Evolutionary conservation across 2,888 invertebrate genomes (phyloP).

Genomic region (Eremobia ochroleuca): DNA sequence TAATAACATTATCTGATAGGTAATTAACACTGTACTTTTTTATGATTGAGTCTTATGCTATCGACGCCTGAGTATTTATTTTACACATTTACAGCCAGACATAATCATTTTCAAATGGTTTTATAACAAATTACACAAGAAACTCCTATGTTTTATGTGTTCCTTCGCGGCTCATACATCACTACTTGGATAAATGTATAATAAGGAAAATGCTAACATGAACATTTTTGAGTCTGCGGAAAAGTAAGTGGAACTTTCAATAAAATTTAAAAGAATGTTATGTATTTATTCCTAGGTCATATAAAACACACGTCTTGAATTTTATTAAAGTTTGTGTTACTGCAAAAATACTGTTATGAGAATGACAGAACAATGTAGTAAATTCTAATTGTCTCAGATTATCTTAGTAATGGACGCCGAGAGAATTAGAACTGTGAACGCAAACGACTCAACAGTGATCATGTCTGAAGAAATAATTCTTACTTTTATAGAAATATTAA

Average conservation of each 20-base stretch:
- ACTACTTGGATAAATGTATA: background rate
- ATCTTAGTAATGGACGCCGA: constrained; percentile 31
- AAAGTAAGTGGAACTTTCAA: background rate
- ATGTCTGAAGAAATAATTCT: background rate
- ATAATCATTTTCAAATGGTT: background rate
- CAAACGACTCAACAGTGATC: constrained; percentile 15
- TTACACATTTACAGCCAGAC: background rate
- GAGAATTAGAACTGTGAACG: constrained; percentile 14
- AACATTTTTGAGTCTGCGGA: background rate
- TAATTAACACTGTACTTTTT: background rate
- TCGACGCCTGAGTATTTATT: background rate
- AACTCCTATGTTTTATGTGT: background rate
- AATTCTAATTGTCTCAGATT: constrained; percentile 50
- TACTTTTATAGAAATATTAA: constrained; percentile 1
- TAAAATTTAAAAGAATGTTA: background rate
- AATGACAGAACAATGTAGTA: constrained; percentile 41
- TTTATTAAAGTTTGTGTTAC: background rate
- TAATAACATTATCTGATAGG: constrained; percentile 15
- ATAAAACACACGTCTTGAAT: background rate
- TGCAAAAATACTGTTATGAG: constrained; percentile 37
- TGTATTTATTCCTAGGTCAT: background rate
- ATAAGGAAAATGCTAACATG: background rate
- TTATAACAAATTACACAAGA: background rate
- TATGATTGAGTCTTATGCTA: background rate
- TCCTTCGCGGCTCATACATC: background rate